Evolutionary conservation across 2,888 invertebrate genomes (phyloP).

Genomic region (Aspidiotus destructor): DNA sequence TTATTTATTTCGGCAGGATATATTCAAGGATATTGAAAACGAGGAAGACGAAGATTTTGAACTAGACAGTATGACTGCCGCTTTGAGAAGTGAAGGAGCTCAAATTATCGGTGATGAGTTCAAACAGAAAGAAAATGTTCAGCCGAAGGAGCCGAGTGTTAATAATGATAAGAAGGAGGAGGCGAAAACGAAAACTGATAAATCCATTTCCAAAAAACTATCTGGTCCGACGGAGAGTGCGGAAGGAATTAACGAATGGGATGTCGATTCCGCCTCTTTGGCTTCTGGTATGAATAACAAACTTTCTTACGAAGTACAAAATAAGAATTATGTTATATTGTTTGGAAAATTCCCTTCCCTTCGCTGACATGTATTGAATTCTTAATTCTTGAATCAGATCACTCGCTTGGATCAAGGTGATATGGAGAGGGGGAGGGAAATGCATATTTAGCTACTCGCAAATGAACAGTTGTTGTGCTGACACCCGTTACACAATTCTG

Average conservation of each 20-base stretch:
- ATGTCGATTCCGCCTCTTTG: slow-evolving; percentile 29
- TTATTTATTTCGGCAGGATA: slow-evolving; percentile 35
- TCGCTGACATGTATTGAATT: too few relatives aligned
- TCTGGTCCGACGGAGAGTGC: not conserved
- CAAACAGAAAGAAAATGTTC: slow-evolving; percentile 40
- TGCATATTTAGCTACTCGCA: too few relatives aligned
- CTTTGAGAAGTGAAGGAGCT: slow-evolving; percentile 34
- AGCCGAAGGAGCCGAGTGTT: slow-evolving; percentile 40
- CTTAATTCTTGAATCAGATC: too few relatives aligned
- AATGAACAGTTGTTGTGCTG: too few relatives aligned
- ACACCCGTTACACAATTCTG: too few relatives aligned
- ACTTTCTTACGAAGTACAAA: too few relatives aligned
- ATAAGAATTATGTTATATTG: too few relatives aligned
- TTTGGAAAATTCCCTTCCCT: too few relatives aligned
- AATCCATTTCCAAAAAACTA: not conserved
- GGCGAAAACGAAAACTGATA: slow-evolving; percentile 41
- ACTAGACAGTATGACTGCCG: slow-evolving; percentile 60
- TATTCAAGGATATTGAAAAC: slow-evolving; percentile 56
- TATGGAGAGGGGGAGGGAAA: too few relatives aligned
- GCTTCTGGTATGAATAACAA: slow-evolving; percentile 21
- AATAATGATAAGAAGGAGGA: slow-evolving; percentile 46
- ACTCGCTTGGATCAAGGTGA: too few relatives aligned
- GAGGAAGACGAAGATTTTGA: slow-evolving; percentile 82
- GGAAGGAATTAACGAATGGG: slow-evolving; percentile 34
- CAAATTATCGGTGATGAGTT: slow-evolving; percentile 39